Evolutionary conservation across 1,140 invertebrate species (phyloP), one percentile per base, ranked within the genome.

Genomic region (Lucilia cuprina): DNA sequence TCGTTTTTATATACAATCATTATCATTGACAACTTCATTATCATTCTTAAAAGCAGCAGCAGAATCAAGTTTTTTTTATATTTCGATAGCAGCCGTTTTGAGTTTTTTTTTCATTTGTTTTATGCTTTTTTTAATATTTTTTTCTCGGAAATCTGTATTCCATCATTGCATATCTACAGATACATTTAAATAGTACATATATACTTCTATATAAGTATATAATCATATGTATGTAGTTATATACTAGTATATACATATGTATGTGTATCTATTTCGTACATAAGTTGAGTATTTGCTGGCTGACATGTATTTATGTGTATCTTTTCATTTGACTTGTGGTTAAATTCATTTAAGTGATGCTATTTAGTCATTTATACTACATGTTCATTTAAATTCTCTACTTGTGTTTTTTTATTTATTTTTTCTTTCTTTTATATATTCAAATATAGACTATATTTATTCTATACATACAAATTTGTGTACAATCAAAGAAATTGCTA

Each of bases 271-370:
- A 30, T 30, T 30, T 30, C 25, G 25, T 30, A 30, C 25, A 30
- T 30, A 30, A 41, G 41, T 41, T 41, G 41, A 41, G 41, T 41
- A 41, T 41, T 41, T 55, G 50, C 50, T 9, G 13, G 13, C 50
- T 55, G 17, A 55, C 12, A 55, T 55, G 50, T 55, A 55, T 80
- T 80, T 80, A 49, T 80, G 47, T 80, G 77, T 80, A 80, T 80
- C 77, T 49, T 80, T 80, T 80, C 41, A 80, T 80, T 80, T 80
- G 77, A 80, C 77, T 80, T 80, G 77, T 80, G 77, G 77, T 80
- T 80, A 80, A 80, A 80, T 80, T 80, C 77, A 80, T 80, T 80
- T 80, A 80, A 80, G 77, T 80, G 77, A 80, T 80, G 77, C 77
- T 80, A 80, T 80, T 80, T 80, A 49, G 77, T 80, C 21, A 80